Conservation (phyloP, 2,797 vertebrate species). For the Melanotaenia boesemani region DNA sequence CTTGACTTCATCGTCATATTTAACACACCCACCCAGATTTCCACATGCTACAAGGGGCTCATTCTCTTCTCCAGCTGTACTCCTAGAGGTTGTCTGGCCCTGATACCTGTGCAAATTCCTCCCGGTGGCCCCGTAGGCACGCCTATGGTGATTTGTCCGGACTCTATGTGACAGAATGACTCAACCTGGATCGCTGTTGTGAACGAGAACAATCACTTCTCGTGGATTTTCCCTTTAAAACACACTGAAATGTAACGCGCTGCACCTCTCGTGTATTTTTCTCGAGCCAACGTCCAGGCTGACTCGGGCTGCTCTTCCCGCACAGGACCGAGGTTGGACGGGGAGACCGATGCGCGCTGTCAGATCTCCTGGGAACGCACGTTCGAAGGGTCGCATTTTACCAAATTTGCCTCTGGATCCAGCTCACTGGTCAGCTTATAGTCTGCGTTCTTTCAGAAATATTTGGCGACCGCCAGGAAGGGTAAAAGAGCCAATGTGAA, state of each 20-base stretch:
- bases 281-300: constrained; percentile 34
- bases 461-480: constrained; percentile 8
- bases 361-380: constrained; percentile 62
- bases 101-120: constrained; percentile 77
- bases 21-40: constrained; percentile 89
- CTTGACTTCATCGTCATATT: constrained; percentile 88
- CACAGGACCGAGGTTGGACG: constrained; percentile 62
- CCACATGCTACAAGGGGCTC: constrained; percentile 73
- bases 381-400: constrained; percentile 73
- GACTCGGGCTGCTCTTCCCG: constrained; percentile 52
- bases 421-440: constrained; percentile 12
- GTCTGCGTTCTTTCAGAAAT: not conserved
- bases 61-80: constrained; percentile 46
- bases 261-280: constrained; percentile 6
- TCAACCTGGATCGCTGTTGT: constrained; percentile 42
- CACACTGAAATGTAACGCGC: constrained; percentile 40
- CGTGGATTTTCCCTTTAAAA: constrained; percentile 56
- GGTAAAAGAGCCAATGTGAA: constrained; percentile 10
- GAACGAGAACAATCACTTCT: constrained; percentile 40
- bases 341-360: constrained; percentile 73
- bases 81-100: constrained; percentile 16
- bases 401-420: constrained; percentile 30
- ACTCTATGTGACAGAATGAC: constrained; percentile 34
- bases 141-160: constrained; percentile 27
- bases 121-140: constrained; percentile 40